Evolutionary conservation across 2,113 vertebrate species (phyloP).

Genomic region (Gallinago jamesoni): DNA sequence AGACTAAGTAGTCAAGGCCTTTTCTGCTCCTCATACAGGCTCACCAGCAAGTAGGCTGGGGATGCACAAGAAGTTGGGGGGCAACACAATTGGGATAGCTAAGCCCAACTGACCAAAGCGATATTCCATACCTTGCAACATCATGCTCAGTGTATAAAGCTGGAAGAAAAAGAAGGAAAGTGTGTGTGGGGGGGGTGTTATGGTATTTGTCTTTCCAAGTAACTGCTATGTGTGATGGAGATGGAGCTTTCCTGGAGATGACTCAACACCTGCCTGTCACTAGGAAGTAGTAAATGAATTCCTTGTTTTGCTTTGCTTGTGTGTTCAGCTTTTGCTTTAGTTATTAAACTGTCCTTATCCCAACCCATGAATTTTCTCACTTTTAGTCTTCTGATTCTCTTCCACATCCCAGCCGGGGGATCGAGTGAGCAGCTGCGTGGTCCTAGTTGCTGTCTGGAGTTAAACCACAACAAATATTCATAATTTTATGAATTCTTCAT

Average conservation of each 20-base stretch:
- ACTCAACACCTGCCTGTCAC: neutral
- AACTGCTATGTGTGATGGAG: neutral
- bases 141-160: neutral
- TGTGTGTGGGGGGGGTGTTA: no score
- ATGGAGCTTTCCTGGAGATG: neutral
- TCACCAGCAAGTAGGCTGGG: neutral
- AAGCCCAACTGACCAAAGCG: neutral
- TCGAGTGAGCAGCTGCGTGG: neutral
- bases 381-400: neutral
- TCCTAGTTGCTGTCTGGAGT: neutral
- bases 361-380: neutral
- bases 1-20: neutral
- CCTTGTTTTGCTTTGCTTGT: neutral
- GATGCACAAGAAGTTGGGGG: neutral
- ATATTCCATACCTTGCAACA: neutral
- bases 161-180: neutral
- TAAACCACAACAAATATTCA: neutral
- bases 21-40: neutral
- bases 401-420: neutral
- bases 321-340: neutral
- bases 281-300: neutral
- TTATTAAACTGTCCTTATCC: neutral
- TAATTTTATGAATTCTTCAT: neutral
- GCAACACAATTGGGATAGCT: neutral
- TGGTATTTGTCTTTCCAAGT: neutral